A percentile compares a stretch with the other conserved stretches of the same genome.
Conservation (phyloP, 2,888 invertebrate genomes). For the Phlogophora meticulosa region DNA sequence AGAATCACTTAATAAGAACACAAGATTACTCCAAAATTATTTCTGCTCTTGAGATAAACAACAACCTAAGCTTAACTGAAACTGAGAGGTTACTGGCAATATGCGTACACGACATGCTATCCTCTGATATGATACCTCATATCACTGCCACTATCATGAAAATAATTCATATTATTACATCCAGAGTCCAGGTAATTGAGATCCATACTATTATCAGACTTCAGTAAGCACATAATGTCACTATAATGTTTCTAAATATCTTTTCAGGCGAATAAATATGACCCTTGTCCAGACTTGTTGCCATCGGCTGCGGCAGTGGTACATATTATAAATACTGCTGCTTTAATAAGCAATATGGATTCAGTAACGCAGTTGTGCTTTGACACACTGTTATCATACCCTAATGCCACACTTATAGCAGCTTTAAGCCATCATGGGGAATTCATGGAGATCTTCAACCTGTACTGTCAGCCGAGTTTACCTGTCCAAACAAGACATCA, state of each 20-base stretch:
- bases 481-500: conserved; percentile 64
- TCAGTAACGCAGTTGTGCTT: conserved; percentile 72
- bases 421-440: no score
- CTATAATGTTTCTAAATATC: conserved; percentile 31
- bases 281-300: conserved; percentile 67
- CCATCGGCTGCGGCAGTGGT: conserved; percentile 76
- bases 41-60: conserved; percentile 68
- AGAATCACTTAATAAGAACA: conserved; percentile 56
- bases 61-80: conserved; percentile 56
- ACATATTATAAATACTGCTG: conserved; percentile 72
- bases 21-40: conserved; percentile 71
- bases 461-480: conserved; percentile 68
- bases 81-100: conserved; percentile 73
- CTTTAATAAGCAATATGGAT: conserved; percentile 66
- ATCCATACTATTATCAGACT: background rate
- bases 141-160: conserved; percentile 71
- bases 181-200: conserved; percentile 77
- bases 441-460: conserved; percentile 72
- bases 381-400: conserved; percentile 76
- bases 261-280: conserved; percentile 63
- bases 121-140: conserved; percentile 74
- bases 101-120: conserved; percentile 75
- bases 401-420: conserved; percentile 70
- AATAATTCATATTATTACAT: conserved; percentile 72
- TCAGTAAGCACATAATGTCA: background rate